Conservation (phyloP, 2,797 vertebrate genomes). For the Dromococcyx pavoninus region DNA sequence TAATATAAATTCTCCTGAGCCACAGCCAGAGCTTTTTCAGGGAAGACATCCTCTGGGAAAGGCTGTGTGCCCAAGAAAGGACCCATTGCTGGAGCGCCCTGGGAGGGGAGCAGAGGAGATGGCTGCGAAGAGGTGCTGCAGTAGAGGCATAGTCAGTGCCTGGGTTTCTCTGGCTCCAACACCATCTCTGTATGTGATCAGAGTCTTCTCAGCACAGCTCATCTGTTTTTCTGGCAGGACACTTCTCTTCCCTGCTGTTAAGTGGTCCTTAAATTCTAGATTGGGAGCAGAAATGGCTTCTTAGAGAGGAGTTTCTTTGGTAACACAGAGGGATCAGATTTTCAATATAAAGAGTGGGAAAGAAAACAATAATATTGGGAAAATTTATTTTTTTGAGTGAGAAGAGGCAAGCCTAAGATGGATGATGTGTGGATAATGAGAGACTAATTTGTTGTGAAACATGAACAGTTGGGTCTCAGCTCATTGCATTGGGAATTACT, state of each 20-base stretch:
- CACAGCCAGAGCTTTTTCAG: neutral
- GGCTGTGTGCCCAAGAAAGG: neutral
- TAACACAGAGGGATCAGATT: neutral
- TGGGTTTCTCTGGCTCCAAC: accelerated
- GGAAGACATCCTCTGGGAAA: neutral
- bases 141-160: neutral
- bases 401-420: neutral
- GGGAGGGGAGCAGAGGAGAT: neutral
- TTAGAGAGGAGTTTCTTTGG: neutral
- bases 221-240: neutral
- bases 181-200: accelerated
- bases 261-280: neutral
- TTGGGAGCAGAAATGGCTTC: neutral
- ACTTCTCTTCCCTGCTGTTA: neutral
- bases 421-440: neutral
- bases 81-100: neutral
- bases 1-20: neutral
- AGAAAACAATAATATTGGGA: neutral
- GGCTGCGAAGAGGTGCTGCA: neutral
- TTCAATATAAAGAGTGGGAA: neutral
- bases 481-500: neutral
- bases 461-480: neutral
- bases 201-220: neutral
- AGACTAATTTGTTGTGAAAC: neutral
- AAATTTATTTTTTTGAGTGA: neutral